Conservation (phyloP, 64 coral and sea anemone species). For the Porites australiensis region DNA sequence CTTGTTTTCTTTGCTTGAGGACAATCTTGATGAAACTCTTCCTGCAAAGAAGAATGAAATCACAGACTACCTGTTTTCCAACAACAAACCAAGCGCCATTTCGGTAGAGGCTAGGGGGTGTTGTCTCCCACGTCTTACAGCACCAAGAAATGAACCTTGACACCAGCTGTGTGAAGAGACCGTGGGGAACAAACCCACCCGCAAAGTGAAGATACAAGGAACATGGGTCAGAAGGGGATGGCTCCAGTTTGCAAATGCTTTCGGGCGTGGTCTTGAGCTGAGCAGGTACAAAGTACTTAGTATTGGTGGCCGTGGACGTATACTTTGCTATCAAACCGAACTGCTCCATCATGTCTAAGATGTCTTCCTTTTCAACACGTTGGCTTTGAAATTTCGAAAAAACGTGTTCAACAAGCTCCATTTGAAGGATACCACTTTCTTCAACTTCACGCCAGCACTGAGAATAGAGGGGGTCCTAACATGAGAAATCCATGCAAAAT, state of each 20-base stretch:
- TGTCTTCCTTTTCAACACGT: slow-evolving; percentile 50
- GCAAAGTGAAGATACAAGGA: no score
- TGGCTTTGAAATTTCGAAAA: slow-evolving; percentile 32
- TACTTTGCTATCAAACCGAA: slow-evolving; percentile 66
- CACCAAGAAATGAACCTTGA: background rate
- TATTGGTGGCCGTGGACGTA: background rate
- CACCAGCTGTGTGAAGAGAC: no score
- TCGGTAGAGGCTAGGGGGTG: background rate
- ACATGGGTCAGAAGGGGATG: no score
- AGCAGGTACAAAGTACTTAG: no score
- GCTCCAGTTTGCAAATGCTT: no score
- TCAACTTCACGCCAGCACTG: slow-evolving; percentile 51
- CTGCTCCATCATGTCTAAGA: slow-evolving; percentile 67
- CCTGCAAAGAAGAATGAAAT: background rate
- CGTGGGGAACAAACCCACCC: no score
- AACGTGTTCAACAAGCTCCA: slow-evolving; percentile 50
- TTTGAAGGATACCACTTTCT: slow-evolving; percentile 29
- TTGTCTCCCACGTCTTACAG: background rate
- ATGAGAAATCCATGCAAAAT: no score
- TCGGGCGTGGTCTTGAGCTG: no score
- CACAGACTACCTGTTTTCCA: background rate
- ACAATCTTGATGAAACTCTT: background rate
- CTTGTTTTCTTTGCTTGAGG: background rate
- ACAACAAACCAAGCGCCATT: background rate
- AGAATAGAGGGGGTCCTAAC: slow-evolving; percentile 35